These are phyloP conservation scores for Automeris io DNA, from an alignment of 2,888 invertebrate genomes.

Conservation along the genomic window DNA sequence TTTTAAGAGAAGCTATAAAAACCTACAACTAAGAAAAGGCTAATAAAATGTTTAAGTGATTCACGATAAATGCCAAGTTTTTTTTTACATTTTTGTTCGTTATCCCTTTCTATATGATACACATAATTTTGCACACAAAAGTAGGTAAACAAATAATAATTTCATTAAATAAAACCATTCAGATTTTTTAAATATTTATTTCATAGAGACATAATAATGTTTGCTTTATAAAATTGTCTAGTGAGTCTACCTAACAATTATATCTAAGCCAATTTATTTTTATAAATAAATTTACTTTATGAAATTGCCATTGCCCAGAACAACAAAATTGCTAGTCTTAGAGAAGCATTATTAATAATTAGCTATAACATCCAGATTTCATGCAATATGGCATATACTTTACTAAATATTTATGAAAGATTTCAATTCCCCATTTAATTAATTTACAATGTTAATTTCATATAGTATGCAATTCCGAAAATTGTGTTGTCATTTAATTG, in stretches of 20 bases:
- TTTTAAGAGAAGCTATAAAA: too few species aligned
- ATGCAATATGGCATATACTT: too few species aligned
- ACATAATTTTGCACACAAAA: background rate
- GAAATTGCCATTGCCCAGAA: conserved; percentile 19
- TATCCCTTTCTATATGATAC: too few species aligned
- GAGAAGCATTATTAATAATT: too few species aligned
- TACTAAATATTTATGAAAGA: too few species aligned
- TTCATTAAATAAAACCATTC: conserved; percentile 9
- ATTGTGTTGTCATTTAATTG: too few species aligned
- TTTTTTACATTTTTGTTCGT: too few species aligned
- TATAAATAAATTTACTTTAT: conserved; percentile 18
- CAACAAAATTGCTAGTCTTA: background rate
- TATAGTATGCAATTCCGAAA: conserved; percentile 1
- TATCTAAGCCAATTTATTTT: conserved; percentile 46
- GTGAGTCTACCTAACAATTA: conserved; percentile 58
- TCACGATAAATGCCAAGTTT: too few species aligned
- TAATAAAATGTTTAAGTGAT: too few species aligned
- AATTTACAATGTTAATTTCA: conserved; percentile 2
- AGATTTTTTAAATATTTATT: conserved; percentile 48
- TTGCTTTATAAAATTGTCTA: conserved; percentile 63
- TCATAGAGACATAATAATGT: conserved; percentile 47
- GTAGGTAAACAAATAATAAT: background rate
- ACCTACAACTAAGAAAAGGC: too few species aligned
- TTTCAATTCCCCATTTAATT: background rate
- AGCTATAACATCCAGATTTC: too few species aligned